Conservation (phyloP, 1,140 invertebrate species). For the Homarus americanus region DNA sequence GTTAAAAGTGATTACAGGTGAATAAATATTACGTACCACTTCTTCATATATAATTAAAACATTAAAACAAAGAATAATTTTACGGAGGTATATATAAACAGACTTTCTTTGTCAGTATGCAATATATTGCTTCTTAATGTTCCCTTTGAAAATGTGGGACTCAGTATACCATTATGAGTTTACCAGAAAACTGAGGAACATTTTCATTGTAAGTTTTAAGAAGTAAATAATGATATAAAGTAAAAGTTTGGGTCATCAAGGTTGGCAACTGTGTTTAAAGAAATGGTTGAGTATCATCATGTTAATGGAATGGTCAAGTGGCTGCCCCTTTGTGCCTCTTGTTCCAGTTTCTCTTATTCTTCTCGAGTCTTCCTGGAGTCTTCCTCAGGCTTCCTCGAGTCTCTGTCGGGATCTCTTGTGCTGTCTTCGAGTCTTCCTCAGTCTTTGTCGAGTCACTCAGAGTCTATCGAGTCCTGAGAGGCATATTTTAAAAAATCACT, state of each 20-base stretch:
- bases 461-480: no score
- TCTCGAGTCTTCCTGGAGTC: not conserved
- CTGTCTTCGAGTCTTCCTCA: not conserved
- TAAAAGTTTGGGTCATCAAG: slow-evolving; percentile 13
- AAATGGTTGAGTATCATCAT: not conserved
- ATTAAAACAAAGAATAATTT: no score
- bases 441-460: no score
- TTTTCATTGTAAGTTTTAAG: not conserved
- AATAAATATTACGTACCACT: no score
- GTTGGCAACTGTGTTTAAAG: slow-evolving; percentile 17
- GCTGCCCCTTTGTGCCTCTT: slow-evolving; percentile 6
- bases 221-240: not conserved
- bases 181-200: not conserved
- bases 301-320: not conserved
- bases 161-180: not conserved
- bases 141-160: no score
- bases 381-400: not conserved
- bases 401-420: not conserved
- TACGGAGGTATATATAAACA: no score
- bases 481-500: no score
- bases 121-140: no score
- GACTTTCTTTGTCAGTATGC: not conserved
- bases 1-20: no score
- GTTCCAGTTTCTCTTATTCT: not conserved
- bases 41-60: no score